These are phyloP conservation scores for Schizopygopsis malacanthus DNA, from an alignment of 2,797 vertebrate genomes.

Conservation along the genomic window DNA sequence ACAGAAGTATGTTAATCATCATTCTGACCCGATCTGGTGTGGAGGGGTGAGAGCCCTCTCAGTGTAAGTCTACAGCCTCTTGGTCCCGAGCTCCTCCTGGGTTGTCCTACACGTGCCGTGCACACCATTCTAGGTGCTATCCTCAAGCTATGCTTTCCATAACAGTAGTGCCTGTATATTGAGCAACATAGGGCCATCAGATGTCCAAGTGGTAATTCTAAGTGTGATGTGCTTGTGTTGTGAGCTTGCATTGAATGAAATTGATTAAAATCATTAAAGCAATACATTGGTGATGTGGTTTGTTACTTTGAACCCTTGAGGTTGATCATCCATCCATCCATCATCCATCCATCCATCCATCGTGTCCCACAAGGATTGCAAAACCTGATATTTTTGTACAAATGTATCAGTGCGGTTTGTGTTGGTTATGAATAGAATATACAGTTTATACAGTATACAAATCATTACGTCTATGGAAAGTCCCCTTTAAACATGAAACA, in stretches of 20 bases:
- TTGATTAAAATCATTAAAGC: conserved; percentile 82
- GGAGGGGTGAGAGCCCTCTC: conserved; percentile 22
- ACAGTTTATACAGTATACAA: not conserved
- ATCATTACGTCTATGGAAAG: not conserved
- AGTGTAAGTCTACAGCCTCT: conserved; percentile 34
- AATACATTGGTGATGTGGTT: conserved; percentile 46
- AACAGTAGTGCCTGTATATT: conserved; percentile 61
- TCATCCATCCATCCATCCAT: too few relatives aligned
- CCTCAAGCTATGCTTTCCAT: conserved; percentile 57
- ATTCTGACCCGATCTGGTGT: conserved; percentile 18
- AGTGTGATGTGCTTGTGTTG: conserved; percentile 85
- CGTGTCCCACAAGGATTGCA: too few relatives aligned
- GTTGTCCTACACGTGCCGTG: conserved; percentile 44
- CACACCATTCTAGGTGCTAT: conserved; percentile 59
- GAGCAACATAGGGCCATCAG: conserved; percentile 45
- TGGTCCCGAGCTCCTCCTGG: conserved; percentile 17
- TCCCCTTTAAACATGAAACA: not conserved
- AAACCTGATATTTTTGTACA: too few relatives aligned
- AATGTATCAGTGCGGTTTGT: too few relatives aligned
- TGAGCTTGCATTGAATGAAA: conserved; percentile 89
- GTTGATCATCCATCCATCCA: not conserved
- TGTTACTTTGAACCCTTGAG: conserved; percentile 41
- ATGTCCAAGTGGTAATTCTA: conserved; percentile 54
- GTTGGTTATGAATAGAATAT: not conserved
- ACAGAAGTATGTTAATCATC: conserved; percentile 35